phyloP scores from a whole-genome alignment of 2,797 vertebrate genomes.

The Paedocypris micromegethes region DNA sequence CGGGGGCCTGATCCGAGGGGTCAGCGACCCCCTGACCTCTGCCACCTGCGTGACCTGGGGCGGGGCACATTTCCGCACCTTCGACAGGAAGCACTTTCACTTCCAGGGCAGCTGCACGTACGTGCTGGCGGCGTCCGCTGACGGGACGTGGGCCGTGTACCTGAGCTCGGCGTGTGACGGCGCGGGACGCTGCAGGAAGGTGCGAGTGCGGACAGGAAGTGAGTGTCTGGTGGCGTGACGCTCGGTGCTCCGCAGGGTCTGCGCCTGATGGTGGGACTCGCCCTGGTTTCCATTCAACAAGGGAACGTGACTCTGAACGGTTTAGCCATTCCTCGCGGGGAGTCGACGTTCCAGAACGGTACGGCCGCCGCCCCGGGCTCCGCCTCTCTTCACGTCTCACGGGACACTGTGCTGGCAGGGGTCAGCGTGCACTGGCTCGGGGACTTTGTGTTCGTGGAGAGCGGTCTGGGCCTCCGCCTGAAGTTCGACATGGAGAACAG shows the following conservation, averaged over 20 bases:
- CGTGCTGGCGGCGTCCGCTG: conserved; percentile 69
- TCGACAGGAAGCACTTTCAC: conserved; percentile 81
- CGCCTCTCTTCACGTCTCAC: no score
- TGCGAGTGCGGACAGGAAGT: conserved; percentile 38
- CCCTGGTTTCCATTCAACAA: conserved; percentile 65
- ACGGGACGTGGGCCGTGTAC: conserved; percentile 78
- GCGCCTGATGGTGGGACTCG: conserved; percentile 73
- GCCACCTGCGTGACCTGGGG: conserved; percentile 81
- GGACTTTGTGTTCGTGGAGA: conserved; percentile 85
- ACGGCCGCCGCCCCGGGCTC: neutral
- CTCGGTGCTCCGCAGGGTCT: conserved; percentile 58
- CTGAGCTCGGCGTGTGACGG: conserved; percentile 59
- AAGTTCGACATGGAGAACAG: conserved; percentile 72
- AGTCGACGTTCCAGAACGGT: conserved; percentile 76
- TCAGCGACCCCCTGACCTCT: conserved; percentile 53
- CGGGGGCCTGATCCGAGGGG: conserved; percentile 53
- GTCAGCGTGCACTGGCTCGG: conserved; percentile 83
- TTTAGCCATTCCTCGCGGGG: conserved; percentile 56
- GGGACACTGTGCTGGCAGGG: conserved; percentile 57
- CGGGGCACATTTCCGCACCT: conserved; percentile 76
- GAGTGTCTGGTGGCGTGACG: neutral
- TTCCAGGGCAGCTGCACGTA: conserved; percentile 81
- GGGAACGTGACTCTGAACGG: conserved; percentile 72
- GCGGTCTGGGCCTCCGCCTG: conserved; percentile 75
- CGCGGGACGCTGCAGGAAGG: conserved; percentile 68